These are phyloP conservation scores for Anodontia alba DNA, from an alignment of 2,888 invertebrate species.

Conservation along the genomic window DNA sequence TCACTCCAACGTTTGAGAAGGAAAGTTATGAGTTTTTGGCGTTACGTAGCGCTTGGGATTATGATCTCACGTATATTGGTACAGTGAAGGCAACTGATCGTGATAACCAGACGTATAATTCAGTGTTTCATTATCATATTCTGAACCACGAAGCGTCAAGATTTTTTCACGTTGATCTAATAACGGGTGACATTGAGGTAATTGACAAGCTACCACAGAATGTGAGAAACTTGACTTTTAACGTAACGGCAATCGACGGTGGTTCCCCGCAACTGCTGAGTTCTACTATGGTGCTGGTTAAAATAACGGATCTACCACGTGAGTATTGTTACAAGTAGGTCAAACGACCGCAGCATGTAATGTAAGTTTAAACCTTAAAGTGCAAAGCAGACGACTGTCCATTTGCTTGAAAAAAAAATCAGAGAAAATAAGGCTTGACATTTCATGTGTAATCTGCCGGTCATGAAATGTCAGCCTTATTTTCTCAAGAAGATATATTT, in stretches of 20 bases:
- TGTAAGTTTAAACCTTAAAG: too few relatives aligned
- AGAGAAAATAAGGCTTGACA: too few relatives aligned
- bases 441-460: too few relatives aligned
- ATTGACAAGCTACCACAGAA: conserved; percentile 53
- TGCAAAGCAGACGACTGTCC: too few relatives aligned
- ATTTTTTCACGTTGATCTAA: conserved; percentile 56
- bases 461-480: too few relatives aligned
- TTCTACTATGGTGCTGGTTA: conserved; percentile 54
- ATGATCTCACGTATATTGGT: conserved; percentile 54
- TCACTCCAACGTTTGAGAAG: conserved; percentile 65
- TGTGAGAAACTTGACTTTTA: conserved; percentile 50
- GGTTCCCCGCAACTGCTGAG: conserved; percentile 70
- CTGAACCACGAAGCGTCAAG: conserved; percentile 39
- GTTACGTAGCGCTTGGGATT: conserved; percentile 62
- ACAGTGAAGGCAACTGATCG: conserved; percentile 61
- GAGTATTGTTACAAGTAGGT: conserved; percentile 48
- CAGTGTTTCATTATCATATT: conserved; percentile 67
- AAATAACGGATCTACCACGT: conserved; percentile 69
- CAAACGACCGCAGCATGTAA: too few relatives aligned
- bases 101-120: conserved; percentile 68
- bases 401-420: too few relatives aligned
- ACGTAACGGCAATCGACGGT: conserved; percentile 68
- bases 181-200: conserved; percentile 62
- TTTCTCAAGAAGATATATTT: too few relatives aligned
- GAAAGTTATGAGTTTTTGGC: conserved; percentile 60